A percentile compares a stretch with the other conserved stretches of the same genome.
phyloP scores from a whole-genome alignment of 2,888 invertebrate genomes.

The Polia nebulosa region DNA sequence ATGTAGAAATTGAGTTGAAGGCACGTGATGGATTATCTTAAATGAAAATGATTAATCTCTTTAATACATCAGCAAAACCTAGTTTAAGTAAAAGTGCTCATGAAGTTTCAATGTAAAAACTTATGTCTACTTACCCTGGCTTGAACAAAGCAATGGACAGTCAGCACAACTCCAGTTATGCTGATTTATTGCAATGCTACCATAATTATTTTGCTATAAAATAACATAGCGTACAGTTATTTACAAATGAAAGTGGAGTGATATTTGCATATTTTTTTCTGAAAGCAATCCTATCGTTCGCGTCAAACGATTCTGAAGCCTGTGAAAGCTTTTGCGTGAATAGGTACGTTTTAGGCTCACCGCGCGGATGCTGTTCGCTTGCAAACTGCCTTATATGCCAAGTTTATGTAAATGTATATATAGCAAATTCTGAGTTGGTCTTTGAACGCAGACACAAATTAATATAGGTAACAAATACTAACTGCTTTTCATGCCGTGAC shows the following conservation, averaged over 20 bases:
- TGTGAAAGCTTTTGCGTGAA: constrained; percentile 41
- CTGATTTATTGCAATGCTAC: not conserved
- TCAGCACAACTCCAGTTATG: not conserved
- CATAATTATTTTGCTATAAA: no score
- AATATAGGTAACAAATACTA: not conserved
- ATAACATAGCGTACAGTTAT: not conserved
- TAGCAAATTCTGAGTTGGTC: constrained; percentile 2
- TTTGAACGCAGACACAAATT: not conserved
- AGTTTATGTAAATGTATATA: constrained; percentile 6
- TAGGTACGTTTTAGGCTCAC: constrained; percentile 24
- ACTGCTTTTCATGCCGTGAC: not conserved
- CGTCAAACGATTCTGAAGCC: constrained; percentile 30
- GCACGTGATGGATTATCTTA: constrained; percentile 4
- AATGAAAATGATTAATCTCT: not conserved
- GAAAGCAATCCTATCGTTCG: constrained; percentile 5
- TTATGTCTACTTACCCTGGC: not conserved
- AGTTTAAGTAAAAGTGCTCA: not conserved
- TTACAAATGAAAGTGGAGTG: not conserved
- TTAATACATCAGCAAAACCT: not conserved
- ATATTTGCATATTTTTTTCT: constrained; percentile 15
- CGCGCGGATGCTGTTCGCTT: constrained; percentile 26
- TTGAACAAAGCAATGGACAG: not conserved
- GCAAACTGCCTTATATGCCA: constrained; percentile 15
- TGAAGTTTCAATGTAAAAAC: not conserved
- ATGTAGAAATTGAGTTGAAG: not conserved